Evolutionary conservation across 2,888 invertebrate species (phyloP).

Genomic region (Pristionchus japonicus): DNA sequence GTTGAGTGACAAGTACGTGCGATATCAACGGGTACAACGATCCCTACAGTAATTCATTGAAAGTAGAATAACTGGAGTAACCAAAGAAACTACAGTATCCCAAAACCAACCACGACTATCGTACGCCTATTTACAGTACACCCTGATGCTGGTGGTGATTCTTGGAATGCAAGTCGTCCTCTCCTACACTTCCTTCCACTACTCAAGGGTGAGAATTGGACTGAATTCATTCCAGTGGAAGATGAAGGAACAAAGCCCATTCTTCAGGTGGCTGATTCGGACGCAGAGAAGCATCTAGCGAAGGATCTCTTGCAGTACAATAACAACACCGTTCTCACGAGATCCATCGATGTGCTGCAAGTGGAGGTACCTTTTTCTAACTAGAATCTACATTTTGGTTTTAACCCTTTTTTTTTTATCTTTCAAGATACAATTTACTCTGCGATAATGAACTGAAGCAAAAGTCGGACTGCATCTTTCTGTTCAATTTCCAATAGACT

Average conservation of each 20-base stretch:
- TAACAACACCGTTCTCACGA: conserved; percentile 14
- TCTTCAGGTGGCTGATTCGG: conserved; percentile 33
- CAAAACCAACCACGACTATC: background rate
- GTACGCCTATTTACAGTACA: conserved; percentile 45
- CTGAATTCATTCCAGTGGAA: background rate
- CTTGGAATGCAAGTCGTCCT: conserved; percentile 48
- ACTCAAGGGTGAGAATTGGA: conserved; percentile 30
- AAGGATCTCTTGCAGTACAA: conserved; percentile 25
- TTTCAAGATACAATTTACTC: too few relatives aligned
- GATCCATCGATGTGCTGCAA: conserved; percentile 48
- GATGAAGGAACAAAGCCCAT: background rate
- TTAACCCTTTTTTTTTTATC: too few relatives aligned
- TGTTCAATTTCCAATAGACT: conserved; percentile 2
- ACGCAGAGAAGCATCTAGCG: conserved; percentile 19
- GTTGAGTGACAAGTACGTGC: background rate
- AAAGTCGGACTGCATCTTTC: background rate
- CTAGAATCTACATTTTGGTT: too few relatives aligned
- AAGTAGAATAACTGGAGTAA: background rate
- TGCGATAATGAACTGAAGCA: too few relatives aligned
- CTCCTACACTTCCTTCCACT: conserved; percentile 45
- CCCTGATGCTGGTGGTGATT: conserved; percentile 43
- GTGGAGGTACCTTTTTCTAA: too few relatives aligned
- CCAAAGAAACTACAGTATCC: background rate
- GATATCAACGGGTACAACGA: too few relatives aligned
- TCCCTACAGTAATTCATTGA: too few relatives aligned